A percentile compares a stretch with the other conserved stretches of the same genome.
These are phyloP conservation scores for Pocillopora damicornis DNA, from an alignment of 64 coral and sea anemone genomes.

Conservation along the genomic window DNA sequence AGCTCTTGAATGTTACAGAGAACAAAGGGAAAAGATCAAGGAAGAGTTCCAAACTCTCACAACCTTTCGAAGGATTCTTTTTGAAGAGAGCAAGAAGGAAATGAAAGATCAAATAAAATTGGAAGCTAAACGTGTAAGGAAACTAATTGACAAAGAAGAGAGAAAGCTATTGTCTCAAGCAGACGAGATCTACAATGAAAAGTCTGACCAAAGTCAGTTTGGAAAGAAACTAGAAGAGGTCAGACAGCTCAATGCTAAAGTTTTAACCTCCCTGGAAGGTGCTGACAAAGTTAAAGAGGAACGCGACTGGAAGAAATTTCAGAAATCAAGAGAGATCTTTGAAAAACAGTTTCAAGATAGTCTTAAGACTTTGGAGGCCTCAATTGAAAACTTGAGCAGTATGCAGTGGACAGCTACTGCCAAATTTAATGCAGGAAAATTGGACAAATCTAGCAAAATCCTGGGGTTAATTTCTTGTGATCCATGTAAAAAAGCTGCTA, in stretches of 20 bases:
- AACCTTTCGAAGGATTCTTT: background rate
- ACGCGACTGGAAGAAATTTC: background rate
- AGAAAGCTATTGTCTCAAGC: background rate
- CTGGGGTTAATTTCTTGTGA: background rate
- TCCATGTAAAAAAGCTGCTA: background rate
- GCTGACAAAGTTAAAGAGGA: background rate
- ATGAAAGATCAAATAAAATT: conserved; percentile 11
- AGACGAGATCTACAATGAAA: background rate
- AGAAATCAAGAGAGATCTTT: conserved; percentile 1
- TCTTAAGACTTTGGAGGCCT: background rate
- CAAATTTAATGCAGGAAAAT: background rate
- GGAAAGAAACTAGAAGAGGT: background rate
- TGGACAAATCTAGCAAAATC: conserved; percentile 9
- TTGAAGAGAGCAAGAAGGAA: conserved; percentile 1
- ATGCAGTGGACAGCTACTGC: too few species aligned
- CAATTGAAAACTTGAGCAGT: background rate
- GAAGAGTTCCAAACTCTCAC: background rate
- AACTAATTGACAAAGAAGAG: background rate
- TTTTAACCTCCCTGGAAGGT: background rate
- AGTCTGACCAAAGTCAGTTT: background rate
- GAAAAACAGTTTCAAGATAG: background rate
- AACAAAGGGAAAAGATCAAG: background rate
- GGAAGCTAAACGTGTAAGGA: conserved; percentile 1
- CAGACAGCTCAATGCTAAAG: background rate
- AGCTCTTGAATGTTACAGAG: conserved; percentile 2